A percentile compares a stretch with the other conserved stretches of the same genome.
phyloP scores from a whole-genome alignment of 1,140 invertebrate genomes.

The Cydia splendana region DNA sequence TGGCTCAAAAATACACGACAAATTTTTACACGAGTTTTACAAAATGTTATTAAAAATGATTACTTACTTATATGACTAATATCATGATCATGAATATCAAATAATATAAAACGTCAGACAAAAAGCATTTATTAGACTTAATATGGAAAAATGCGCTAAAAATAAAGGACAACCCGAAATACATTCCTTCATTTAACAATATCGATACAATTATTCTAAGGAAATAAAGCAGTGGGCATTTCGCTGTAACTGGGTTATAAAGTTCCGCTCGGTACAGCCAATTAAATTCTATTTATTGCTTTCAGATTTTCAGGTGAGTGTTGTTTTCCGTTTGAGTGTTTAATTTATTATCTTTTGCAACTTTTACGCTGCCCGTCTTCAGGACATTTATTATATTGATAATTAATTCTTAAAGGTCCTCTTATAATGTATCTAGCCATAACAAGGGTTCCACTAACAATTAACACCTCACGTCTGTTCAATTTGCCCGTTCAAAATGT shows the following conservation, averaged over 20 bases:
- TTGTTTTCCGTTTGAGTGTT: constrained; percentile 25
- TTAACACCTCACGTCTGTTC: too few relatives aligned
- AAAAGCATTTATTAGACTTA: too few relatives aligned
- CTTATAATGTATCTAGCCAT: background rate
- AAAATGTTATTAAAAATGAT: too few relatives aligned
- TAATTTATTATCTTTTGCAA: background rate
- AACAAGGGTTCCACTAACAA: too few relatives aligned
- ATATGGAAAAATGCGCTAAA: background rate
- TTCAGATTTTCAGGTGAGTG: constrained; percentile 17
- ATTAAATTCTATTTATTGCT: constrained; percentile 27
- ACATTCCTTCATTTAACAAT: background rate
- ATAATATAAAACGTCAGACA: too few relatives aligned
- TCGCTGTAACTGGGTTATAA: constrained; percentile 20
- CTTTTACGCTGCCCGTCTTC: background rate
- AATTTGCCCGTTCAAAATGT: too few relatives aligned
- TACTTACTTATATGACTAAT: too few relatives aligned
- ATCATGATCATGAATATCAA: too few relatives aligned
- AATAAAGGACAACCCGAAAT: background rate
- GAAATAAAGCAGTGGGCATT: constrained; percentile 24
- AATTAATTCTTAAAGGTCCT: background rate
- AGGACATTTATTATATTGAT: background rate
- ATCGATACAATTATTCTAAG: constrained; percentile 9
- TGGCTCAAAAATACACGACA: too few relatives aligned
- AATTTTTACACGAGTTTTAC: too few relatives aligned
- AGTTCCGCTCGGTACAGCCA: constrained; percentile 1